Evolutionary conservation across 2,797 vertebrate species (phyloP).

Genomic region (Clarias laeviceps): DNA sequence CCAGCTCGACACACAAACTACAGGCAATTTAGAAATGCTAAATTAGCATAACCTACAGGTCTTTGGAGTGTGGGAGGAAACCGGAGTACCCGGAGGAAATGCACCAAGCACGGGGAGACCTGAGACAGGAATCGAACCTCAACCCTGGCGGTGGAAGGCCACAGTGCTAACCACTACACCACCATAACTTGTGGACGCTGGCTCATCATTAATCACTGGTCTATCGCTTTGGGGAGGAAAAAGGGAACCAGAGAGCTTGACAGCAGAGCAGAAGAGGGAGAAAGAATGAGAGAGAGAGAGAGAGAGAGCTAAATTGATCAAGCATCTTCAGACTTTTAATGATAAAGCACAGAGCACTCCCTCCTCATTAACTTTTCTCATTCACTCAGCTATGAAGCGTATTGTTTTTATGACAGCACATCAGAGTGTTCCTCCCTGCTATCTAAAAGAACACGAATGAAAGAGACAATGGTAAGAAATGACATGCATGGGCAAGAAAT

Average conservation of each 20-base stretch:
- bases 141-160: too few relatives aligned
- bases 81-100: too few relatives aligned
- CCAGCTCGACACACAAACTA: too few relatives aligned
- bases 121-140: too few relatives aligned
- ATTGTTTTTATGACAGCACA: slow-evolving; percentile 47
- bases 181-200: neutral
- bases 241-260: neutral
- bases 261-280: neutral
- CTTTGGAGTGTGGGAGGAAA: too few relatives aligned
- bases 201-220: slow-evolving; percentile 6
- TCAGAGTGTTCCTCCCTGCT: slow-evolving; percentile 27
- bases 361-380: slow-evolving; percentile 45
- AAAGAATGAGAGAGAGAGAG: neutral
- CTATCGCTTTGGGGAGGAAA: neutral
- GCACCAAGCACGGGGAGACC: too few relatives aligned
- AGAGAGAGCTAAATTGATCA: slow-evolving; percentile 17
- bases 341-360: slow-evolving; percentile 29
- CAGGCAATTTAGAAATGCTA: too few relatives aligned
- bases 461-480: slow-evolving; percentile 40
- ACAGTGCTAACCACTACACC: too few relatives aligned
- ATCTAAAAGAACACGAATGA: slow-evolving; percentile 35
- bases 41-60: too few relatives aligned
- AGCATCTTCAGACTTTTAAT: slow-evolving; percentile 43
- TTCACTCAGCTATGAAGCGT: slow-evolving; percentile 26
- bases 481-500: slow-evolving; percentile 39